A percentile compares a stretch with the other conserved stretches of the same genome.
These are phyloP conservation scores for Latrodectus hesperus DNA, from an alignment of 2,888 invertebrate genomes.

Conservation along the genomic window DNA sequence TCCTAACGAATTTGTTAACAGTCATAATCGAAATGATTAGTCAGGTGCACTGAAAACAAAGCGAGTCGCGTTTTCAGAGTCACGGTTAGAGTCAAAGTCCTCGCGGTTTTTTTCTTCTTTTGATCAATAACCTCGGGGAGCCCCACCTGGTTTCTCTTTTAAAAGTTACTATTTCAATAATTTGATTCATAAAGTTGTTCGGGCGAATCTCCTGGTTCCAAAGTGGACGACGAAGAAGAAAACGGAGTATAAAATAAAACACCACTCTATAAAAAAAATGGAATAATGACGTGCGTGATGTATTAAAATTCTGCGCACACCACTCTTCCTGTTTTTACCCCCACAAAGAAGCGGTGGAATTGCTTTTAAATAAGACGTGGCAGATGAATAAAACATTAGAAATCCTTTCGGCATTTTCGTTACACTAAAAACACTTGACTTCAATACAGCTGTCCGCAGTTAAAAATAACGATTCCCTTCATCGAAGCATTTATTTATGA, in stretches of 20 bases:
- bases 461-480: no score
- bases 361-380: not conserved
- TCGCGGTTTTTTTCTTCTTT: not conserved
- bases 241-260: not conserved
- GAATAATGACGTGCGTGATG: not conserved
- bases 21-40: no score
- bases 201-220: not conserved
- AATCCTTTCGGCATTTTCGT: not conserved
- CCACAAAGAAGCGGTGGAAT: not conserved
- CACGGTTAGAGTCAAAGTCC: not conserved
- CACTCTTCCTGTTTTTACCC: not conserved
- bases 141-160: constrained; percentile 1
- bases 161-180: not conserved
- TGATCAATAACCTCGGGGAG: not conserved
- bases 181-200: constrained; percentile 12
- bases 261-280: not conserved
- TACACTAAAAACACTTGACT: no score
- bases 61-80: not conserved
- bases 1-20: no score
- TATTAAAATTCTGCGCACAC: not conserved
- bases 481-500: no score
- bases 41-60: no score
- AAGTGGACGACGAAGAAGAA: not conserved
- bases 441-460: no score
- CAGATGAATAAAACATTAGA: constrained; percentile 1